Evolutionary conservation across 2,797 vertebrate genomes (phyloP).

Genomic region (Ctenopoma kingsleyae): DNA sequence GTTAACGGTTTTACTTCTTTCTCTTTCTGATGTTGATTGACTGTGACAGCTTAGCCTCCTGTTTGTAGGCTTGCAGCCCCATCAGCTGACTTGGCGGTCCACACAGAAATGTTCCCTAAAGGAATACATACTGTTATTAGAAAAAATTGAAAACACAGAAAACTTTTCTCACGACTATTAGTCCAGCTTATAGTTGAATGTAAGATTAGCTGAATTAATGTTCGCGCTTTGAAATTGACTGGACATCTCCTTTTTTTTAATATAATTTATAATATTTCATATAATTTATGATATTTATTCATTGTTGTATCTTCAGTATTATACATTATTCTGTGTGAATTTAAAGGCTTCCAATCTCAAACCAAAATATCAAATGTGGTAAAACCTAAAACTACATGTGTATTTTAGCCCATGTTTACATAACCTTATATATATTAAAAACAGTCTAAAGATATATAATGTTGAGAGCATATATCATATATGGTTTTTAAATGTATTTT

Average conservation of each 20-base stretch:
- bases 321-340: no score
- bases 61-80: conserved; percentile 54
- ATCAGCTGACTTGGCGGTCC: conserved; percentile 47
- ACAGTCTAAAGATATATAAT: no score
- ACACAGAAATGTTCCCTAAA: conserved; percentile 38
- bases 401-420: no score
- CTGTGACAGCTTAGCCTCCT: conserved; percentile 67
- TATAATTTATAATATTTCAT: no score
- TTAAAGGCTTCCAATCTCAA: no score
- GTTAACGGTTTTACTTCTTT: conserved; percentile 63
- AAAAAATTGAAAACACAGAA: conserved; percentile 5
- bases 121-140: conserved; percentile 20
- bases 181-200: background rate
- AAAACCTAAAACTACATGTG: no score
- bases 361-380: background rate
- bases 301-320: no score
- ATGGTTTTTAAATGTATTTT: no score
- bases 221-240: background rate
- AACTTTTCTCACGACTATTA: no score
- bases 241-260: background rate
- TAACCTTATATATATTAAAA: no score
- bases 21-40: conserved; percentile 64
- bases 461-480: no score
- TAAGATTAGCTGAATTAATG: background rate
- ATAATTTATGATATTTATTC: no score